A percentile compares a stretch with the other conserved stretches of the same genome.
These are phyloP conservation scores for Drosophila kanapiae DNA, from an alignment of 1,140 invertebrate species.

Conservation along the genomic window DNA sequence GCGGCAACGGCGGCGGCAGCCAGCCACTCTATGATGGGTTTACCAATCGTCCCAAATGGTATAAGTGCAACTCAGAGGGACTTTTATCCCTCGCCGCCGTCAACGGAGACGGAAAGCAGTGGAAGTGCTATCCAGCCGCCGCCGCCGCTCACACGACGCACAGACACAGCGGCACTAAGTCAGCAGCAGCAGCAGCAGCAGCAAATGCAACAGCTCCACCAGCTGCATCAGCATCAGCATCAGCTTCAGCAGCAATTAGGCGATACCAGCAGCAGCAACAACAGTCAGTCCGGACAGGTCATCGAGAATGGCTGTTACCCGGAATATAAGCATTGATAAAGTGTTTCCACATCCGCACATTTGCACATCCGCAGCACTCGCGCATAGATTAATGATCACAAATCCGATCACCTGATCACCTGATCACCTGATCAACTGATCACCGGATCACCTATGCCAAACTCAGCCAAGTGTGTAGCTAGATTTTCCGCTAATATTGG, in stretches of 20 bases:
- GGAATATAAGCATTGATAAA: conserved; percentile 87
- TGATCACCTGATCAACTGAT: neutral
- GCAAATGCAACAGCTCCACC: conserved; percentile 59
- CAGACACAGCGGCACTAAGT: conserved; percentile 52
- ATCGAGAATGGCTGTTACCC: conserved; percentile 85
- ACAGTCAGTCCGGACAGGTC: conserved; percentile 85
- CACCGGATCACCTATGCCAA: conserved; percentile 22
- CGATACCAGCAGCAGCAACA: conserved; percentile 85
- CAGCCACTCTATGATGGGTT: conserved; percentile 82
- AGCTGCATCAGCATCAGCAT: conserved; percentile 66
- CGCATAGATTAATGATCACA: conserved; percentile 1
- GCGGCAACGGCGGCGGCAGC: conserved; percentile 62
- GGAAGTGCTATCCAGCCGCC: conserved; percentile 84
- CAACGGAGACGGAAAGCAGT: conserved; percentile 86
- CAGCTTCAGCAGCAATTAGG: conserved; percentile 75
- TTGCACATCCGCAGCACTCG: conserved; percentile 12
- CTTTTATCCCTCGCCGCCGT: conserved; percentile 85
- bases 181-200: conserved; percentile 67
- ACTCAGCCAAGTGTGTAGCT: conserved; percentile 20
- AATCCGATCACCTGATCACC: neutral
- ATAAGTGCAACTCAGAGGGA: conserved; percentile 85
- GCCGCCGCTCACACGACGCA: conserved; percentile 76
- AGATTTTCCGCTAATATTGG: conserved; percentile 31
- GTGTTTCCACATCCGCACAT: conserved; percentile 17
- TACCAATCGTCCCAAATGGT: conserved; percentile 82